Evolutionary conservation across 1,140 invertebrate species (phyloP), one percentile per base, ranked within the genome.

Genomic region (Platyscapa corneri): DNA sequence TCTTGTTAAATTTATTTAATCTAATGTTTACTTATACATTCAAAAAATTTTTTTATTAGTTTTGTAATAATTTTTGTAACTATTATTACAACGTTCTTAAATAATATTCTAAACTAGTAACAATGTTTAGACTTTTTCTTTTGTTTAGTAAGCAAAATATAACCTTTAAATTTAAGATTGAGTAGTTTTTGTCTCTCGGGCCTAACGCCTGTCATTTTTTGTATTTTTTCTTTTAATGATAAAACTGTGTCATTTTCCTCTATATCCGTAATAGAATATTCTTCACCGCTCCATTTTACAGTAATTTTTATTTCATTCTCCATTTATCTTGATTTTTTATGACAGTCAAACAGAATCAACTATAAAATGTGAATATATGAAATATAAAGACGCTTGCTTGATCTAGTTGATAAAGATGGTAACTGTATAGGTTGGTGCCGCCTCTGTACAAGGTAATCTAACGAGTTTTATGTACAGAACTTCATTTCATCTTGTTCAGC

Each of bases 241-340:
- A 94, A 94, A 0, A 98, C 96, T 1, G 96, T 97, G 88, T 97
- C 96, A 65, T 94, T 95, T 86, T 95, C 95, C 75, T 93, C 94
- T 88, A 96, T 93, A 87, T 95, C 95, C 37, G 94, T 93, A 75
- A 98, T 95, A 88, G 95, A 94, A 91, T 96, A 97, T 90, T 98
- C 97, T 90, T 97, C 96, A 49, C 97, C 97, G 91, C 96, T 96
- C 98, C 98, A 99, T 95, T 99, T 99, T 7, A 99, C 95, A 87
- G 95, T 95, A 77, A 97, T 93, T 89, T 94, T 94, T 46, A 93
- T 84, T 88, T 93, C 92, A 88, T 90, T 93, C 77, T 92, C 93
- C 93, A 93, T 93, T 83, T 83, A 32, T 8, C n/a, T 70, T 20
- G 10, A 70, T 39, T 70, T 70, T 53, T 18, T 42, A 12, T 20